Base-by-base conservation (phyloP, 2,888 invertebrate genomes). In the Harpagoxenus sublaevis region DNA sequence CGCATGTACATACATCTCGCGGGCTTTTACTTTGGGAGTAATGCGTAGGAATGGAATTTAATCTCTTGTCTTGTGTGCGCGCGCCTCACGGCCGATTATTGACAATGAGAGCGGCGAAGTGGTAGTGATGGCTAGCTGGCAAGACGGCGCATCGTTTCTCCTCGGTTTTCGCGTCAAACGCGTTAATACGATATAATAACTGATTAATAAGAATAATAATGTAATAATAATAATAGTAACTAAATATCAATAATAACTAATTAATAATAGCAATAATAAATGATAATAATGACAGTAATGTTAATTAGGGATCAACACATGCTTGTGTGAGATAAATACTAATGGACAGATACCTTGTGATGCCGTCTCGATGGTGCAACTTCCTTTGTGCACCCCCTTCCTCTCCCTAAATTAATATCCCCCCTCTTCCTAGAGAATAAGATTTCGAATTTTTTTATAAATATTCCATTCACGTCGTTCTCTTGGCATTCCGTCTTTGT, bases 61-160 rank as follows among this genome's bases (percentile, higher is more conserved):
- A 74, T 77, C 62, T 83, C 28, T 70, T 66, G 57, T 79, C 82
- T 79, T 70, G 68, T 82, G 68, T 78, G 81, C 77, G 79, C 82
- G 57, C 82, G 48, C 18, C 84, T 83, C 65, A 83, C 60, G 35
- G 73, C 73, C 79, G 71, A 81, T 48, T 73, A 71, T 23, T 39
- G 70, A 71, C 53, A 62, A 45, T 62, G 51, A 39, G 60, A 65
- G 55, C 60, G 62, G 12, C 63, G 60, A 45, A 63, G 35, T 87
- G 86, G 86, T 88, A 87, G 86, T 86, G 88, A 82, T 57, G 89
- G 90, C 90, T 90, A 90, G 90, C 90, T 90, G 90, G 90, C 90
- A 89, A 89, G 84, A 63, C 83, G 86, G 85, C 73, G 79, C 71
- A 85, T 84, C 45, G 51, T 83, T 55, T 84, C 77, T 82, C 53